Conservation (phyloP, 2,113 vertebrate genomes). For the Eretmochelys imbricata region DNA sequence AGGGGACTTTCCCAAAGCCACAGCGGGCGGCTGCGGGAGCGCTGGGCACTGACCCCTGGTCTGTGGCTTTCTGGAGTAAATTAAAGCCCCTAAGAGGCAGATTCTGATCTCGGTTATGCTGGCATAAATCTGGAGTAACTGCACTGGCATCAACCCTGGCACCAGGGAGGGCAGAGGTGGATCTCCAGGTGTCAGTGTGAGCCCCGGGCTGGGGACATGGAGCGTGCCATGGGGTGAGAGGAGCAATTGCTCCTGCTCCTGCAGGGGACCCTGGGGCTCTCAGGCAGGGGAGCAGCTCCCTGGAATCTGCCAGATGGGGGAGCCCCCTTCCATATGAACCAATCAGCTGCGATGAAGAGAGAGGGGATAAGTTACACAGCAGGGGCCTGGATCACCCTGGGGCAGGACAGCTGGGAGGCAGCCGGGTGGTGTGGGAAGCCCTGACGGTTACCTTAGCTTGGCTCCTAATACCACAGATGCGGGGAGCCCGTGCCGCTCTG, state of each 20-base stretch:
- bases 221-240: neutral
- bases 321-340: neutral
- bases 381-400: neutral
- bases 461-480: neutral
- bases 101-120: neutral
- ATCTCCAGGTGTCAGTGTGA: neutral
- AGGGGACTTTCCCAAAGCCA: no score
- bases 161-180: neutral
- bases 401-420: neutral
- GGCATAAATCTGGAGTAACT: neutral
- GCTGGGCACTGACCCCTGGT: neutral
- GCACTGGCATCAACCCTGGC: neutral
- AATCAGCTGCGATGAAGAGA: no score
- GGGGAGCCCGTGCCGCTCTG: no score
- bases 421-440: neutral
- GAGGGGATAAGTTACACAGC: neutral
- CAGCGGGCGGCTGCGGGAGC: no score
- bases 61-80: neutral
- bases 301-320: no score
- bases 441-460: no score
- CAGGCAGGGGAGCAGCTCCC: neutral
- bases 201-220: neutral
- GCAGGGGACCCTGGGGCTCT: neutral
- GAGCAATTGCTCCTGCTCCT: neutral
- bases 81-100: neutral